Conservation (phyloP, 2,797 vertebrate species). For the Poecilia wingei region DNA sequence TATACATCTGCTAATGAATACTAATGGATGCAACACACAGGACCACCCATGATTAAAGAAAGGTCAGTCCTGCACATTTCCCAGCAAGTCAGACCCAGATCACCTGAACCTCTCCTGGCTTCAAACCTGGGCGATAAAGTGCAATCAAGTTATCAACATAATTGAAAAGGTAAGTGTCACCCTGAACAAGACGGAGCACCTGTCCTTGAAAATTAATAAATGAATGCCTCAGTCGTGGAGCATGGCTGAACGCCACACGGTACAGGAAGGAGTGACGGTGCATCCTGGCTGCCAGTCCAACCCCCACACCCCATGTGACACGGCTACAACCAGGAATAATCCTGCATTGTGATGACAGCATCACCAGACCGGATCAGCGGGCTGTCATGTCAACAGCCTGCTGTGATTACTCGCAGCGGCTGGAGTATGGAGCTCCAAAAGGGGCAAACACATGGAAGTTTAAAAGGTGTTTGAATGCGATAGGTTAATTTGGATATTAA, state of each 20-base stretch:
- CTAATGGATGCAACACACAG: constrained; percentile 10
- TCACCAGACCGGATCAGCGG: constrained; percentile 37
- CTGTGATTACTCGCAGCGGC: constrained; percentile 6
- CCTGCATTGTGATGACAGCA: constrained; percentile 51
- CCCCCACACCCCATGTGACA: constrained; percentile 55
- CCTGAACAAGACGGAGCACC: constrained; percentile 58
- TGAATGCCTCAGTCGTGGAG: constrained; percentile 45
- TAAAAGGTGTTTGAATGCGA: not conserved
- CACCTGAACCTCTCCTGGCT: constrained; percentile 22
- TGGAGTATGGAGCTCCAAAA: not conserved
- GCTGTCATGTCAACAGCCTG: constrained; percentile 56
- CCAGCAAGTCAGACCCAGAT: constrained; percentile 13
- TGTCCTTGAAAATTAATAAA: constrained; percentile 69
- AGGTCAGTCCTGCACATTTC: constrained; percentile 35
- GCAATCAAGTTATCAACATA: constrained; percentile 62
- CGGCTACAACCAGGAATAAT: constrained; percentile 50
- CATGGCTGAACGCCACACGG: constrained; percentile 17
- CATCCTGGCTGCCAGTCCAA: constrained; percentile 22
- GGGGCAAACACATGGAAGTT: not conserved
- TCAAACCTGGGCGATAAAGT: constrained; percentile 23
- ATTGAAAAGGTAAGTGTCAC: constrained; percentile 54
- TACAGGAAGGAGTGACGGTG: constrained; percentile 11
- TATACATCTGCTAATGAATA: not conserved
- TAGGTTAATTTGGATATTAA: not conserved
- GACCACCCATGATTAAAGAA: constrained; percentile 12